Conservation (phyloP, 1,140 invertebrate genomes). For the Oryctes rhinoceros region DNA sequence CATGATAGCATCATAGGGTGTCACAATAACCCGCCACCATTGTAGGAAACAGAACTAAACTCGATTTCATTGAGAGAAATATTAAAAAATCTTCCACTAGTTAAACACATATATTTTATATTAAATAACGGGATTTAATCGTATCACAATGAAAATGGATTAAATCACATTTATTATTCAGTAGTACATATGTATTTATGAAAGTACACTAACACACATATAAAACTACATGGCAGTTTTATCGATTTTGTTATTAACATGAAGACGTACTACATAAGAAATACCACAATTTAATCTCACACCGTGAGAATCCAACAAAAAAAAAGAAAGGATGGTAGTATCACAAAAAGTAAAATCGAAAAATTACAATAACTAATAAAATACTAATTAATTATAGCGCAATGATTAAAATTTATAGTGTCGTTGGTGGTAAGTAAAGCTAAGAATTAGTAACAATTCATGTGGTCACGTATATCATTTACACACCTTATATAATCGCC, state of each 20-base stretch:
- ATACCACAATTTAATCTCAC: slow-evolving; percentile 12
- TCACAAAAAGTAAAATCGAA: slow-evolving; percentile 27
- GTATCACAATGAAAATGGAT: slow-evolving; percentile 34
- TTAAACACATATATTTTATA: background rate
- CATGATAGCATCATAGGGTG: background rate
- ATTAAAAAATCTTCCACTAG: background rate
- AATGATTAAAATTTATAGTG: no score
- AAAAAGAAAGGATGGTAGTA: background rate
- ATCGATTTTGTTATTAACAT: slow-evolving; percentile 16
- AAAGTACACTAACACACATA: background rate
- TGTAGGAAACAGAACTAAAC: background rate
- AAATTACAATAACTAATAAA: background rate
- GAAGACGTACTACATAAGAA: slow-evolving; percentile 23
- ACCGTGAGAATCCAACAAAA: background rate
- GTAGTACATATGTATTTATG: background rate
- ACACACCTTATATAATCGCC: no score
- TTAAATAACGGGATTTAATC: slow-evolving; percentile 32
- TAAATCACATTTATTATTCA: slow-evolving; percentile 34
- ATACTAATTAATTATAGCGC: background rate
- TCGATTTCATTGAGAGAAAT: slow-evolving; percentile 19
- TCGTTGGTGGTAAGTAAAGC: no score
- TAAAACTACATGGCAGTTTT: slow-evolving; percentile 42
- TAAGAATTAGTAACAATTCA: no score
- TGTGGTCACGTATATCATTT: no score
- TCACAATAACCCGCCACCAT: slow-evolving; percentile 6